Evolutionary conservation across 2,113 vertebrate genomes (phyloP).

Genomic region (Prolemur simus): DNA sequence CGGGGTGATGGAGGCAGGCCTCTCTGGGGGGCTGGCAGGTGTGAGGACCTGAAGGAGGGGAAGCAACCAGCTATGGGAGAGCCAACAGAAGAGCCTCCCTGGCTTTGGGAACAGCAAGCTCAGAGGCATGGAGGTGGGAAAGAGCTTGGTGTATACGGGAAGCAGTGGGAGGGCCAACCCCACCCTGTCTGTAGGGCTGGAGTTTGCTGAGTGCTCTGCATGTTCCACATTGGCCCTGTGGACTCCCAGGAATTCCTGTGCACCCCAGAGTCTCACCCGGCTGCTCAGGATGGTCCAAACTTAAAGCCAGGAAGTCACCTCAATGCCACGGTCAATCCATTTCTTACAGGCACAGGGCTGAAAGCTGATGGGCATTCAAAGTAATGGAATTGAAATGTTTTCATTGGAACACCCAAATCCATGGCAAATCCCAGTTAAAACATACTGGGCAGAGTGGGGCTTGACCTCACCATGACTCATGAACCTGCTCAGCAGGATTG

Average conservation of each 20-base stretch:
- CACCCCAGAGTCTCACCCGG: neutral
- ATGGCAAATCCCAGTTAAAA: neutral
- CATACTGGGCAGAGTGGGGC: neutral
- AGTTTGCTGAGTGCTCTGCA: neutral
- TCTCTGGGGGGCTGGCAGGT: neutral
- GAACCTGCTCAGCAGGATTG: neutral
- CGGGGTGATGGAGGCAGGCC: neutral
- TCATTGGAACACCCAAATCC: neutral
- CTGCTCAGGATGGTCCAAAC: neutral
- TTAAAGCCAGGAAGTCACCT: neutral
- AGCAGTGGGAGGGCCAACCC: no score
- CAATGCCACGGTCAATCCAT: neutral
- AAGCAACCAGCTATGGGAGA: neutral
- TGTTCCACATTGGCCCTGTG: neutral
- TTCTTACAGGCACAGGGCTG: neutral
- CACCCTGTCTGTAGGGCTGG: neutral
- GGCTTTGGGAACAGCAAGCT: neutral
- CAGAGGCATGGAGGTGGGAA: neutral
- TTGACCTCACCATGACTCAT: fast-evolving
- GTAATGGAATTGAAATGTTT: neutral
- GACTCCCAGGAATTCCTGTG: neutral
- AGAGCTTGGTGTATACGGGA: neutral
- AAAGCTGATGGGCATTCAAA: neutral
- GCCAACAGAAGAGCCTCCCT: neutral
- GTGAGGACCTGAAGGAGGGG: neutral